A percentile compares a stretch with the other conserved stretches of the same genome.
phyloP scores from a whole-genome alignment of 2,797 vertebrate genomes.

The Erethizon dorsatum region DNA sequence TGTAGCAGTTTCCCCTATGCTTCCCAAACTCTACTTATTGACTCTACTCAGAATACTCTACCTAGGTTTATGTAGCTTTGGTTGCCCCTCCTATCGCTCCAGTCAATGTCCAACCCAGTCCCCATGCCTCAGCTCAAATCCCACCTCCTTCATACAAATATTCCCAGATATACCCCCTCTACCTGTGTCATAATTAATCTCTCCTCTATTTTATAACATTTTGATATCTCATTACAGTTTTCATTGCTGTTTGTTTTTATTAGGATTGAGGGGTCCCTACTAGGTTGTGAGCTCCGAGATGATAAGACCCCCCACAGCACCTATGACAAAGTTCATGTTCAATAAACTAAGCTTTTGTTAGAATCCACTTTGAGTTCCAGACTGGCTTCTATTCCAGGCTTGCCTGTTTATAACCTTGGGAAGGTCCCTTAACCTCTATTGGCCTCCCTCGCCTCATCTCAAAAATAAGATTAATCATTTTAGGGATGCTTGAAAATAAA shows the following conservation, averaged over 20 bases:
- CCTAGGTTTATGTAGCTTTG: neutral
- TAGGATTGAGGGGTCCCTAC: neutral
- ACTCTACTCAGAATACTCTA: neutral
- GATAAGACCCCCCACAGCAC: neutral
- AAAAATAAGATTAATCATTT: constrained; percentile 71
- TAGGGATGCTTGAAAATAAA: constrained; percentile 73
- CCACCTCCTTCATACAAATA: constrained; percentile 17
- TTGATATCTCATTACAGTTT: neutral
- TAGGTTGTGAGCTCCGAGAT: neutral
- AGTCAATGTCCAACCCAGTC: neutral
- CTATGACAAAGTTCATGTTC: neutral
- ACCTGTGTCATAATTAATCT: constrained; percentile 20
- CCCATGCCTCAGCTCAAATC: constrained; percentile 19
- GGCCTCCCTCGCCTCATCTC: constrained; percentile 19
- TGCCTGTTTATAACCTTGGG: constrained; percentile 58
- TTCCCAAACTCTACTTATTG: neutral
- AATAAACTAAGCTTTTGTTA: neutral
- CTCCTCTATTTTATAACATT: neutral
- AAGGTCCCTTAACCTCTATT: constrained; percentile 33
- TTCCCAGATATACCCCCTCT: neutral
- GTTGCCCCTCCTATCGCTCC: neutral
- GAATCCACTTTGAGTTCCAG: neutral
- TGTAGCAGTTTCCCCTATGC: neutral
- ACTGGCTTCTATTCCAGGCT: neutral
- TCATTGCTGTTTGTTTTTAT: constrained; percentile 30